These are phyloP conservation scores for Petaurus breviceps DNA, from an alignment of 2,113 vertebrate species.

Conservation along the genomic window DNA sequence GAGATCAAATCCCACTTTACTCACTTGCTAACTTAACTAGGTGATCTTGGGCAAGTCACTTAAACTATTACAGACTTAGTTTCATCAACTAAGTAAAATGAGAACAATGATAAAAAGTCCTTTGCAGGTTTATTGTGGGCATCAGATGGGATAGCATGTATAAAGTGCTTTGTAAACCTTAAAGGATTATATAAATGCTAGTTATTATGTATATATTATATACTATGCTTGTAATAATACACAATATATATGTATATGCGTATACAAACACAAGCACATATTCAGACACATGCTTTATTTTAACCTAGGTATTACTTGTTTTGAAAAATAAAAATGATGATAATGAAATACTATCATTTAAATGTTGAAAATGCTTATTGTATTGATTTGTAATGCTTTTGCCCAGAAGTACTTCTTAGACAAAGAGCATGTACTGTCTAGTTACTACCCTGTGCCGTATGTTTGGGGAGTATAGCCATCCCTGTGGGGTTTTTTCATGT, in stretches of 20 bases:
- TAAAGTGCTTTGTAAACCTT: not conserved
- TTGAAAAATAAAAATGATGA: not conserved
- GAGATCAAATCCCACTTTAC: not conserved
- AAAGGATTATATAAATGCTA: not conserved
- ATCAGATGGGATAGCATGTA: not conserved
- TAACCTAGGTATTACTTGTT: not conserved
- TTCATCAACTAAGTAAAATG: not conserved
- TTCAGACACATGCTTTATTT: not conserved
- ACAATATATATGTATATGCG: too few species aligned
- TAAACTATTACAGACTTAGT: not conserved
- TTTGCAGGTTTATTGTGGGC: not conserved
- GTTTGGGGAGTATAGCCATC: not conserved
- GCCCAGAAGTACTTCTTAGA: not conserved
- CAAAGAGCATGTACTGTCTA: not conserved
- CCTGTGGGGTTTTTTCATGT: not conserved
- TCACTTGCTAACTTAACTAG: not conserved
- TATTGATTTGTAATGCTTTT: not conserved
- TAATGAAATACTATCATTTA: not conserved
- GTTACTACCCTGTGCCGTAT: not conserved
- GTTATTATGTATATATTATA: not conserved
- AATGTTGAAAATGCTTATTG: not conserved
- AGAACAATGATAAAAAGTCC: not conserved
- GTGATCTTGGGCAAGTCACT: not conserved
- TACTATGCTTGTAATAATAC: too few species aligned
- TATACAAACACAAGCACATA: not conserved